phyloP scores from a whole-genome alignment of 2,113 vertebrate genomes.

The Poeciliopsis turrubarensis region DNA sequence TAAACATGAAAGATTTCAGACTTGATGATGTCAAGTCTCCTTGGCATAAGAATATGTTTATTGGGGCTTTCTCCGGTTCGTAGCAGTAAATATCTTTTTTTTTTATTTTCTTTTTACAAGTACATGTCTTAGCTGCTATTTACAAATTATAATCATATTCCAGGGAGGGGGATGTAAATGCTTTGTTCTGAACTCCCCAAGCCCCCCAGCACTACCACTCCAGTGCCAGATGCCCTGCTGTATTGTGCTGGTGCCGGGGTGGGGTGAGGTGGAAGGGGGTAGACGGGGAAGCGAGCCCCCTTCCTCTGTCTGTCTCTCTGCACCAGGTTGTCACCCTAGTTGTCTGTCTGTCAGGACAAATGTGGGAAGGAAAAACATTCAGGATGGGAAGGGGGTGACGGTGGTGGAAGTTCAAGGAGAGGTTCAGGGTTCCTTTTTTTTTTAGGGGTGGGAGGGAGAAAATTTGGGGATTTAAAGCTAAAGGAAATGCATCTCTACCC shows the following conservation, averaged over 20 bases:
- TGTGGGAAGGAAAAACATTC: conserved; percentile 61
- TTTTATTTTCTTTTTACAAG: conserved; percentile 1
- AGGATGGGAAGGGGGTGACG: conserved; percentile 1
- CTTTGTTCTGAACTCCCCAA: conserved; percentile 68
- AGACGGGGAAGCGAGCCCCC: conserved; percentile 46
- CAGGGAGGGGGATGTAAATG: conserved; percentile 58
- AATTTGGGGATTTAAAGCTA: conserved; percentile 5
- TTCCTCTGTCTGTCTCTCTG: conserved; percentile 28
- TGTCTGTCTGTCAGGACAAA: conserved; percentile 67
- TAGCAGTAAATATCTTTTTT: conserved; percentile 22
- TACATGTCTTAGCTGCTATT: conserved; percentile 53
- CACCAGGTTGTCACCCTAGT: conserved; percentile 70
- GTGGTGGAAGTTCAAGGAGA: conserved; percentile 47
- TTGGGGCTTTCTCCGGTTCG: background rate
- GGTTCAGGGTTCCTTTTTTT: conserved; percentile 11
- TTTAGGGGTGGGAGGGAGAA: background rate
- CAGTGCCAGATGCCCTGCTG: conserved; percentile 76
- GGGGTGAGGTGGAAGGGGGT: conserved; percentile 24
- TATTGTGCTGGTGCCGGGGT: conserved; percentile 68
- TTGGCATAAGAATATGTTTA: background rate
- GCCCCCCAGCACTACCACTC: conserved; percentile 30
- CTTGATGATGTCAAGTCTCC: background rate
- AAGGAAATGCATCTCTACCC: conserved; percentile 56
- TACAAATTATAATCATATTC: conserved; percentile 77
- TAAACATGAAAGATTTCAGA: background rate